Evolutionary conservation across 2,888 invertebrate species (phyloP), one percentile per base, ranked within the genome.

Genomic region (Clusia tigrina): DNA sequence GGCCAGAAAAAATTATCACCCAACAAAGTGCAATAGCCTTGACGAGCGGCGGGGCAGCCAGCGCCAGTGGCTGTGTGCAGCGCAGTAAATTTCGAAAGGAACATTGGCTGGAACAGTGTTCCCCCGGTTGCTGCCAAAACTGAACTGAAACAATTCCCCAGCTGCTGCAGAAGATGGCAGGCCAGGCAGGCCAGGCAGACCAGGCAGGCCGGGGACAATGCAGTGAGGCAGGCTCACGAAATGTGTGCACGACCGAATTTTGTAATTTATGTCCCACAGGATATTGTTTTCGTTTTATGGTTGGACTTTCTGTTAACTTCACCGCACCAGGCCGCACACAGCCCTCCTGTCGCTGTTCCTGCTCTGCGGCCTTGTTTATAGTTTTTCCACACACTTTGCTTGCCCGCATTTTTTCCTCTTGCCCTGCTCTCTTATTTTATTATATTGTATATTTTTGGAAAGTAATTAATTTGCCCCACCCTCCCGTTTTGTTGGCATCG

Each of bases 251-350:
- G 72, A 74, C 72, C 74, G 74, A 74, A 67, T 74, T 74, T 72
- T 71, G 74, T 74, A 74, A 74, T 74, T 74, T 74, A 74, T 74
- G 73, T 72, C 65, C 74, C 67, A 62, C 63, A 67, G 73, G 72
- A 73, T 74, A 75, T 76, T 75, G 75, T 76, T 75, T 74, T 72
- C 74, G 69, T 69, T 74, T 72, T 71, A 70, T 71, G 67, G 65
- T 65, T 59, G 60, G 63, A 60, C 66, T 66, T 54, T 58, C 22
- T 26, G 60, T 38, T 54, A 53, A 52, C 26, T 20, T 18, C 48
- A 12, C 42, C n/a, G 23, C 38, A 23, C 26, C 26, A 25, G 18
- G 3, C 46, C 24, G 37, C 42, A 48, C 5, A 37, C 32, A 24
- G n/a, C n/a, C n/a, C n/a, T 56, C 25, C 23, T 20, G 37, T 18